Evolutionary conservation across 2,797 vertebrate genomes (phyloP).

Genomic region (Apodemus agrarius): DNA sequence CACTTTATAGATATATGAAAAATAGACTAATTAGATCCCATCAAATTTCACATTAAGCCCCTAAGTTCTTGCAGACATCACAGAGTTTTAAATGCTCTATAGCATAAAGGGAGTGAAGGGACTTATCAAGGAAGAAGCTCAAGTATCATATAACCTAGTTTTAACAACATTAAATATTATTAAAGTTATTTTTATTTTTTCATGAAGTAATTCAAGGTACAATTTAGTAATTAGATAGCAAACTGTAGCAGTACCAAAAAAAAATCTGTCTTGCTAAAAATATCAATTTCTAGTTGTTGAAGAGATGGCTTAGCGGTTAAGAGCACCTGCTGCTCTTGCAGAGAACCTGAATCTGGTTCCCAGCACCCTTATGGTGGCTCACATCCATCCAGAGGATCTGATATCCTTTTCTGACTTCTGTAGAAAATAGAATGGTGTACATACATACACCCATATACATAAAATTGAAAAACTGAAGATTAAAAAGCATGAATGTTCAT

Average conservation of each 20-base stretch:
- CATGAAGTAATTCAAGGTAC: conserved; percentile 47
- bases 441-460: background rate
- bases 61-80: background rate
- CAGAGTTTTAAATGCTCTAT: conserved; percentile 39
- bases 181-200: conserved; percentile 41
- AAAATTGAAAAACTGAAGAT: conserved; percentile 47
- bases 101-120: background rate
- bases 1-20: conserved; percentile 21
- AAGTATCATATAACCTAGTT: conserved; percentile 30
- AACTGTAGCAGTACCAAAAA: conserved; percentile 13
- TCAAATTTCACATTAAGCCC: conserved; percentile 6
- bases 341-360: background rate
- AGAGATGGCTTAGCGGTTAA: background rate
- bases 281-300: background rate
- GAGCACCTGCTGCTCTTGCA: background rate
- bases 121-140: conserved; percentile 26
- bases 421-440: background rate
- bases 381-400: background rate
- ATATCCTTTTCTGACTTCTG: background rate
- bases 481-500: background rate
- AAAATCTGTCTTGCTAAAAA: conserved; percentile 20
- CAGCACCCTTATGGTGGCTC: background rate
- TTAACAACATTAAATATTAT: conserved; percentile 37
- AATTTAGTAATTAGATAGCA: conserved; percentile 50
- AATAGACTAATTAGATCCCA: background rate